Evolutionary conservation across 2,797 vertebrate species (phyloP).

Genomic region (Cryptoblepharus egeriae): DNA sequence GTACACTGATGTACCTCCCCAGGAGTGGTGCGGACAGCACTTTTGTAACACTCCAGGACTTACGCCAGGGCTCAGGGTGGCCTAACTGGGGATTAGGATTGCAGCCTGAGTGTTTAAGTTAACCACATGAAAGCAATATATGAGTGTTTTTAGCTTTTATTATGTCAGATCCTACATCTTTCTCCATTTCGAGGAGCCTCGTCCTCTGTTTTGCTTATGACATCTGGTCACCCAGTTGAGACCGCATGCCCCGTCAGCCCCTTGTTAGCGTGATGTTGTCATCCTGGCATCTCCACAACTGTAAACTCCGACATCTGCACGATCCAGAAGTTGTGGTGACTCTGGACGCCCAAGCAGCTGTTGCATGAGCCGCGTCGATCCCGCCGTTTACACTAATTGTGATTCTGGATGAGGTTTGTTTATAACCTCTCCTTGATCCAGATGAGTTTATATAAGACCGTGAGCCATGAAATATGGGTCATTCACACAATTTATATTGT

Average conservation of each 20-base stretch:
- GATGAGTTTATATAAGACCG: slow-evolving; percentile 44
- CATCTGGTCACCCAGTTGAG: too few relatives aligned
- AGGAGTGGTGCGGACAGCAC: too few relatives aligned
- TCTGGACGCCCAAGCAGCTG: slow-evolving; percentile 54
- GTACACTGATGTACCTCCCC: too few relatives aligned
- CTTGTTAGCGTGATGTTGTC: slow-evolving; percentile 45
- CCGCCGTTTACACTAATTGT: slow-evolving; percentile 36
- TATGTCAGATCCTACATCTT: too few relatives aligned
- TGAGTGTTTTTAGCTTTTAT: too few relatives aligned
- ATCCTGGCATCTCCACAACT: slow-evolving; percentile 49
- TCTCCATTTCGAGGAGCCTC: too few relatives aligned
- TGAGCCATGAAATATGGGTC: background rate
- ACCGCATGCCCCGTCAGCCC: background rate
- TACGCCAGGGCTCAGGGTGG: too few relatives aligned
- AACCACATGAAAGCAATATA: too few relatives aligned
- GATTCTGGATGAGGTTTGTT: slow-evolving; percentile 29
- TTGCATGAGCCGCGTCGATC: slow-evolving; percentile 17
- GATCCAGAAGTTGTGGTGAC: slow-evolving; percentile 40
- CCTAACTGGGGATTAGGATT: too few relatives aligned
- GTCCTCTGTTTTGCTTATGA: too few relatives aligned
- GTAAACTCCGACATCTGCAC: slow-evolving; percentile 61
- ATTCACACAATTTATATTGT: slow-evolving; percentile 32
- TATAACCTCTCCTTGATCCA: slow-evolving; percentile 45
- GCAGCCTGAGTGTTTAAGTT: too few relatives aligned
- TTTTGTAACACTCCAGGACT: too few relatives aligned